These are phyloP conservation scores for Ectropis grisescens DNA, from an alignment of 1,140 invertebrate species.

Conservation along the genomic window DNA sequence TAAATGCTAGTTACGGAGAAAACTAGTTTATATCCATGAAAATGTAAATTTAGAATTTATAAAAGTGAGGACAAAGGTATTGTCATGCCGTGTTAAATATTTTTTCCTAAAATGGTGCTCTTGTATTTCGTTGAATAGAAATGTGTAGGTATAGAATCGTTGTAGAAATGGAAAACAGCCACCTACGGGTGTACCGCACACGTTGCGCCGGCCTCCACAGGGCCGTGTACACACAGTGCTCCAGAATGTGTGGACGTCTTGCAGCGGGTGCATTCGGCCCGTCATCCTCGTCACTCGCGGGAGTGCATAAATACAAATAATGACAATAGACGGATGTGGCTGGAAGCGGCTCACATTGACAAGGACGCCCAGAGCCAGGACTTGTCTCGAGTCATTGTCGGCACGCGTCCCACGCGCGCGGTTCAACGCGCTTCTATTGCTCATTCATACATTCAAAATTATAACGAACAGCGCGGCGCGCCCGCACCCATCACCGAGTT, in stretches of 20 bases:
- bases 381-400: conserved; percentile 58
- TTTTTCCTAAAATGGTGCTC: no score
- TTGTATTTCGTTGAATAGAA: no score
- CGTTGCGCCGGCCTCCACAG: conserved; percentile 7
- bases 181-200: conserved; percentile 26
- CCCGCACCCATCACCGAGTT: conserved; percentile 52
- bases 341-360: conserved; percentile 67
- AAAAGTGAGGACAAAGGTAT: no score
- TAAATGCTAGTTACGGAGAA: conserved; percentile 34
- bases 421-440: conserved; percentile 48
- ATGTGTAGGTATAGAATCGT: no score
- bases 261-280: conserved; percentile 18
- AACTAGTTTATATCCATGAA: conserved; percentile 33
- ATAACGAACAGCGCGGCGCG: conserved; percentile 57
- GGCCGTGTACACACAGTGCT: neutral
- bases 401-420: conserved; percentile 57
- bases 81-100: no score
- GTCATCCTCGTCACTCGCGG: conserved; percentile 48
- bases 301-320: conserved; percentile 61
- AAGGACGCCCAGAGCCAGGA: conserved; percentile 67
- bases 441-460: conserved; percentile 70
- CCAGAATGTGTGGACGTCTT: conserved; percentile 13
- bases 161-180: conserved; percentile 8
- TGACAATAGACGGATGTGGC: conserved; percentile 67
- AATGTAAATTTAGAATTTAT: conserved; percentile 23